phyloP scores from a whole-genome alignment of 2,797 vertebrate genomes.

The Enteromius mattozi region DNA sequence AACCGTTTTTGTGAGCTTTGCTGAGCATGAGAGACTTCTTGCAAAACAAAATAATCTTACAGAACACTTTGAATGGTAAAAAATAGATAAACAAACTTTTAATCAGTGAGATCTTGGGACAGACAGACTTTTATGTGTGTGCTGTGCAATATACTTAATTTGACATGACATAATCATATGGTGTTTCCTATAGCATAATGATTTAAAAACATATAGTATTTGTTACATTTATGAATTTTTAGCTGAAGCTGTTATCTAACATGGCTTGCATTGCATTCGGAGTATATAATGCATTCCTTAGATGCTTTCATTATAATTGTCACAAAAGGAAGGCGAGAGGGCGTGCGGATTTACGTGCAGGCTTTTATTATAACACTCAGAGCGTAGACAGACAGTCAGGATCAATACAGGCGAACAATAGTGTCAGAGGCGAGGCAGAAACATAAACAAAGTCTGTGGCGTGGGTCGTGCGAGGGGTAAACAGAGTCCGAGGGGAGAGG shows the following conservation, averaged over 20 bases:
- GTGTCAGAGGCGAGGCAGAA: too few species aligned
- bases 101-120: neutral
- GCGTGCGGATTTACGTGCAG: too few species aligned
- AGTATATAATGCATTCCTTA: neutral
- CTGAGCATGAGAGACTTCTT: neutral
- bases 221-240: neutral
- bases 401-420: too few species aligned
- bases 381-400: too few species aligned
- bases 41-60: too few species aligned
- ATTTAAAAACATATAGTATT: neutral
- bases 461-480: too few species aligned
- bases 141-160: neutral
- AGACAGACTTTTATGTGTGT: neutral
- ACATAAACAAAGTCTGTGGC: too few species aligned
- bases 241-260: neutral
- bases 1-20: neutral
- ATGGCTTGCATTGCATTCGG: neutral
- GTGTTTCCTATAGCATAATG: neutral
- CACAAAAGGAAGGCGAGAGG: too few species aligned
- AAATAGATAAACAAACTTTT: neutral
- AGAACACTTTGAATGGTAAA: neutral
- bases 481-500: too few species aligned
- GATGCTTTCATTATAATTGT: too few species aligned
- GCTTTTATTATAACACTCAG: too few species aligned
- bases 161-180: neutral